A percentile compares a stretch with the other conserved stretches of the same genome.
These are phyloP conservation scores for Leucoma salicis DNA, from an alignment of 2,888 invertebrate species.

Conservation along the genomic window DNA sequence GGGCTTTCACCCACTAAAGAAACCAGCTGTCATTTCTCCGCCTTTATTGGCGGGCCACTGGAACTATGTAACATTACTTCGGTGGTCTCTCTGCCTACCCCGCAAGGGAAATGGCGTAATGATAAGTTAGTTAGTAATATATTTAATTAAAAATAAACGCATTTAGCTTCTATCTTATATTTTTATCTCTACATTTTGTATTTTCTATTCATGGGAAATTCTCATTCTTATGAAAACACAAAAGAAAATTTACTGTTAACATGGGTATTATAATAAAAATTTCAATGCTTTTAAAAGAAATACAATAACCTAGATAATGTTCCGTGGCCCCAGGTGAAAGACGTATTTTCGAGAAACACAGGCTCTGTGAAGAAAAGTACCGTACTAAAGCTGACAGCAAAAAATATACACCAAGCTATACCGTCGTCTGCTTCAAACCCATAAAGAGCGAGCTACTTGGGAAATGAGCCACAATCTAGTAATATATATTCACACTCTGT, in stretches of 20 bases:
- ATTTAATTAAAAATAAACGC: no score
- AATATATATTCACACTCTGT: no score
- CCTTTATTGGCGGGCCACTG: no score
- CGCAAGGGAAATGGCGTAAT: no score
- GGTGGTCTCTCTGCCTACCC: no score
- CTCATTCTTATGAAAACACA: not conserved
- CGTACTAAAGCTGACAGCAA: slow-evolving; percentile 4
- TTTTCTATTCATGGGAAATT: no score
- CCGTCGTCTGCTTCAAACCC: not conserved
- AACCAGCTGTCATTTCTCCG: no score
- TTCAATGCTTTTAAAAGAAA: not conserved
- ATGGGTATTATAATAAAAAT: not conserved
- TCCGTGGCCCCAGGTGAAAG: not conserved
- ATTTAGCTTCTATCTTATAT: no score
- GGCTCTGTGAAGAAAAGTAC: not conserved
- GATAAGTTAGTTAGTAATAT: no score
- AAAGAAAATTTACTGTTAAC: not conserved
- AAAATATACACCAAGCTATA: not conserved
- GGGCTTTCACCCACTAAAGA: no score
- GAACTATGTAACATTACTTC: no score
- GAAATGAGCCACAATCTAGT: not conserved
- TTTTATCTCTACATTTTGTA: no score
- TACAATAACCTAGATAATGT: slow-evolving; percentile 5
- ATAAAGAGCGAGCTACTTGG: not conserved
- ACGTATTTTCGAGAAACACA: not conserved